These are phyloP conservation scores for Sphenopsis melanotis DNA, from an alignment of 2,797 vertebrate species.

Conservation along the genomic window DNA sequence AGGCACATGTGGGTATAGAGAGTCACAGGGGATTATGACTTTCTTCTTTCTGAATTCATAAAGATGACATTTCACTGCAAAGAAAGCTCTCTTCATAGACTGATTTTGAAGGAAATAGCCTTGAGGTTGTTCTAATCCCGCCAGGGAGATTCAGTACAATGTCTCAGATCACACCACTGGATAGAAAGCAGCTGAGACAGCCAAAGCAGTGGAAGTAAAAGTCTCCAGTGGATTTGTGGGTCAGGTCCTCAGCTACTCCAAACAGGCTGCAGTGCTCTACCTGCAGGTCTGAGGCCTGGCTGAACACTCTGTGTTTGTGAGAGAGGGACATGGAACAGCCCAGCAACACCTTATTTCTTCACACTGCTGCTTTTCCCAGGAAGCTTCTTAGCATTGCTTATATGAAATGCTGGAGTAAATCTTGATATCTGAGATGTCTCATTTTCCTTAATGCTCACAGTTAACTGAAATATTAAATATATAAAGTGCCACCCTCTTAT, in stretches of 20 bases:
- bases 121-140: background rate
- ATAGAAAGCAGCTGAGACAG: background rate
- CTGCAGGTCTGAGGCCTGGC: background rate
- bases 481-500: background rate
- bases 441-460: background rate
- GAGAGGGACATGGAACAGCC: background rate
- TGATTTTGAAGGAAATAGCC: conserved; percentile 1
- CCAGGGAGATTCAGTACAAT: background rate
- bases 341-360: background rate
- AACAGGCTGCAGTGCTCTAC: background rate
- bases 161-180: background rate
- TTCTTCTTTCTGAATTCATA: background rate
- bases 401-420: background rate
- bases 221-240: background rate
- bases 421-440: background rate
- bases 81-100: background rate
- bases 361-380: background rate
- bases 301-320: background rate
- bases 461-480: background rate
- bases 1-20: background rate
- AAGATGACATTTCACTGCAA: background rate
- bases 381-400: background rate
- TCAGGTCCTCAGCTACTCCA: background rate
- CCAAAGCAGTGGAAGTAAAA: background rate
- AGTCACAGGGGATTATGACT: background rate